Evolutionary conservation across 2,113 vertebrate genomes (phyloP), one percentile per base, ranked within the genome.

Genomic region (Prietella phreatophila): DNA sequence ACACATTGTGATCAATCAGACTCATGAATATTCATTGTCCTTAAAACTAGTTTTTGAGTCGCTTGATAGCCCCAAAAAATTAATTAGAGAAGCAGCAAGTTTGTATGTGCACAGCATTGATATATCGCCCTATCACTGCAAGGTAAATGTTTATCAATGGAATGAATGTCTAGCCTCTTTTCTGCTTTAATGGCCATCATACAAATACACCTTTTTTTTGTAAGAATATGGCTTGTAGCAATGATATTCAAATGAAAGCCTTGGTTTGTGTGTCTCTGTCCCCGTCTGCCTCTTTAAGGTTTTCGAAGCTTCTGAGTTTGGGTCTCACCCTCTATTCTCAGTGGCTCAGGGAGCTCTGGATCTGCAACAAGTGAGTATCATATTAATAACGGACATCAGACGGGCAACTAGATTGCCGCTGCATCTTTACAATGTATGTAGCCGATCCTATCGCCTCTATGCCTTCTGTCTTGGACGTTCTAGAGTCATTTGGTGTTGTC

Each of bases 281-380:
- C 85, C 78, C 88, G 87, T 79, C 33, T 93, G 89, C 79, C 60
- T 88, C 56, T 87, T 91, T 87, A 90, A 96, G 95, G 94, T 96
- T 91, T 95, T 95, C 86, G 95, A 96, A 91, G 93, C 94, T 3
- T 94, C 94, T 69, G 95, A 96, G 89, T 96, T 95, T 79, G 93
- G 94, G 81, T 95, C 94, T 83, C 95, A 96, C 86, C 95, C 95
- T 19, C 92, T 96, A 84, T 96, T 96, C 93, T 95, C 94, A 0
- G 73, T 96, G 91, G 82, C 94, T 22, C 95, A 96, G 91, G 95
- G 94, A 91, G 94, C 93, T 85, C 86, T 96, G 85, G 95, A 96
- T 92, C 92, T 96, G 91, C 95, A 95, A 92, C 95, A 96, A 88
- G 95, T 96, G 91, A 95, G 95, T 94, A 91, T 87, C 8, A 78